phyloP scores from a whole-genome alignment of 2,888 invertebrate genomes.

The Congeria kusceri region DNA sequence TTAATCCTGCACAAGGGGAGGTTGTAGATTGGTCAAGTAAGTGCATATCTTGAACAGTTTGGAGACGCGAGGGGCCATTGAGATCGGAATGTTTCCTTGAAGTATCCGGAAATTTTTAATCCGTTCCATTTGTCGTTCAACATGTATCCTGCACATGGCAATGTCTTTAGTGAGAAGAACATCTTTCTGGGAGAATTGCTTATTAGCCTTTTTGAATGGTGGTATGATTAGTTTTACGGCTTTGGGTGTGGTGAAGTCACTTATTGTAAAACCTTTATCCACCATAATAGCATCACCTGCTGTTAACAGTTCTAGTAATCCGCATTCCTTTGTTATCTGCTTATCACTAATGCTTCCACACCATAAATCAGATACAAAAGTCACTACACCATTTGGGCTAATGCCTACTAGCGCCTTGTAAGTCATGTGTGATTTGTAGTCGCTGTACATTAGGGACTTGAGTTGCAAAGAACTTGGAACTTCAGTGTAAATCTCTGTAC shows the following conservation, averaged over 20 bases:
- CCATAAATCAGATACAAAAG: conserved; percentile 40
- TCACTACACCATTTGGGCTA: conserved; percentile 40
- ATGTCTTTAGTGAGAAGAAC: conserved; percentile 9
- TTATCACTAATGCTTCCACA: conserved; percentile 34
- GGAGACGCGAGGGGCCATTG: conserved; percentile 5
- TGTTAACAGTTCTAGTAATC: conserved; percentile 44
- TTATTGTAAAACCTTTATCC: conserved; percentile 53
- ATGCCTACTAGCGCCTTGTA: conserved; percentile 44
- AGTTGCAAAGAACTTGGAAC: conserved; percentile 29
- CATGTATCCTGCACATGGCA: conserved; percentile 29
- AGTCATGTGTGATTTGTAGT: conserved; percentile 63
- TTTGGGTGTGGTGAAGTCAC: conserved; percentile 36
- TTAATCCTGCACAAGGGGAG: no score
- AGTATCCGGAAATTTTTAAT: no score
- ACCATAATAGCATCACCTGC: conserved; percentile 56
- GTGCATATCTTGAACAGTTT: conserved; percentile 28
- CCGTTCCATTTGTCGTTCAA: conserved; percentile 37
- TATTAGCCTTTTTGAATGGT: no score
- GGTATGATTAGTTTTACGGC: background rate
- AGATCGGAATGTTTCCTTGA: no score
- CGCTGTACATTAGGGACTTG: conserved; percentile 56
- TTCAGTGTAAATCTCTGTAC: conserved; percentile 38
- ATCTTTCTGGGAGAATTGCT: background rate
- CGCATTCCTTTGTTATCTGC: conserved; percentile 42
- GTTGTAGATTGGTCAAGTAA: conserved; percentile 11